Evolutionary conservation across 1,140 invertebrate genomes (phyloP).

Genomic region (Holcopasites calliopsidis): DNA sequence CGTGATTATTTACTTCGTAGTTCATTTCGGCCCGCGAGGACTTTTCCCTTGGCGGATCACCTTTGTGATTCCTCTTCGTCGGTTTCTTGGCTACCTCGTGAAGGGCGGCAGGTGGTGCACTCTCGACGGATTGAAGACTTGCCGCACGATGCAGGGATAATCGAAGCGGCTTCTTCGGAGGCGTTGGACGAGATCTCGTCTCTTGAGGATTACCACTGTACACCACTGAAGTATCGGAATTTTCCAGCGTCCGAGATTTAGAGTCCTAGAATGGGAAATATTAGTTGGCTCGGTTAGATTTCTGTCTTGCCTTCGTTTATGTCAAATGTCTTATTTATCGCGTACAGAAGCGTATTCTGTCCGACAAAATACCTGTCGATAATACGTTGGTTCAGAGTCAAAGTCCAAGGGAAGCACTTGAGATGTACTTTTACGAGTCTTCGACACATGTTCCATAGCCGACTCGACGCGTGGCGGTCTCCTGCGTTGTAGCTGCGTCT

Average conservation of each 20-base stretch:
- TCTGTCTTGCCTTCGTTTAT: too few species aligned
- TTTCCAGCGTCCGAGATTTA: slow-evolving; percentile 67
- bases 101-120: slow-evolving; percentile 66
- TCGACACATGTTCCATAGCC: slow-evolving; percentile 70
- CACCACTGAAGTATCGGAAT: slow-evolving; percentile 59
- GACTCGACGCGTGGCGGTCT: slow-evolving; percentile 64
- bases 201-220: slow-evolving; percentile 70
- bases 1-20: slow-evolving; percentile 33
- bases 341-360: too few species aligned
- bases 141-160: slow-evolving; percentile 89
- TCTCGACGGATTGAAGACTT: slow-evolving; percentile 88
- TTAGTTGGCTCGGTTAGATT: too few species aligned
- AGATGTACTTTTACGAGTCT: slow-evolving; percentile 60
- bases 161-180: slow-evolving; percentile 90
- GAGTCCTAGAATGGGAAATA: slow-evolving; percentile 58
- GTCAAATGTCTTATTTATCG: too few species aligned
- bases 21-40: slow-evolving; percentile 43
- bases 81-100: slow-evolving; percentile 75
- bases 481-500: slow-evolving; percentile 65
- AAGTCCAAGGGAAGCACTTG: slow-evolving; percentile 72
- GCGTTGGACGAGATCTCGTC: slow-evolving; percentile 83
- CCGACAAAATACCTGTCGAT: slow-evolving; percentile 72
- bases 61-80: slow-evolving; percentile 81
- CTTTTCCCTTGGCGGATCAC: slow-evolving; percentile 76
- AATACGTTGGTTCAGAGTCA: slow-evolving; percentile 77